Conservation (phyloP, 2,797 vertebrate genomes). For the Danio jaintianensis region DNA sequence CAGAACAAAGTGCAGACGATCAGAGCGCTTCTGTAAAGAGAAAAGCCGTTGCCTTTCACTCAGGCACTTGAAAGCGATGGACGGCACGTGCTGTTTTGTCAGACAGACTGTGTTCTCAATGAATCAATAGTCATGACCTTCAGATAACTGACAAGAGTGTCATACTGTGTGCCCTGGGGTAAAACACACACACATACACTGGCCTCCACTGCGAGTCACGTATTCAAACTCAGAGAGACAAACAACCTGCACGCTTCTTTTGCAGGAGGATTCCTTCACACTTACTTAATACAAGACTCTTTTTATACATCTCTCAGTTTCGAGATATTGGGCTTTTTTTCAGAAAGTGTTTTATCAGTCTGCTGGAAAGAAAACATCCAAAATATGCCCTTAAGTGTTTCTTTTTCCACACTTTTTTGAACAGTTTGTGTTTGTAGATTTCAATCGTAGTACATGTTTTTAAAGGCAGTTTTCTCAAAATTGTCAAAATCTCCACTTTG, state of each 20-base stretch:
- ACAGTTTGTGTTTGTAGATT: too few species aligned
- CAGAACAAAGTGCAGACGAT: slow-evolving; percentile 28
- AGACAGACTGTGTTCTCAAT: slow-evolving; percentile 33
- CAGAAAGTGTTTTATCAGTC: too few species aligned
- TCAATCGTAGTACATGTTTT: too few species aligned
- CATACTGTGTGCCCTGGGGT: slow-evolving; percentile 41
- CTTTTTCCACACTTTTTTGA: too few species aligned
- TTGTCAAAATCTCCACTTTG: too few species aligned
- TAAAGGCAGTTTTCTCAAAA: too few species aligned
- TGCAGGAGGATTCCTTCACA: background rate
- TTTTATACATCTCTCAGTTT: too few species aligned
- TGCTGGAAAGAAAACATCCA: too few species aligned
- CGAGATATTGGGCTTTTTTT: too few species aligned
- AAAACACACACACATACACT: background rate
- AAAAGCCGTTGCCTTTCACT: slow-evolving; percentile 9
- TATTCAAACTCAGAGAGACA: background rate
- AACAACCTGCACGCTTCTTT: background rate
- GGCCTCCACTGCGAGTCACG: background rate
- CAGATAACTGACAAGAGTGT: slow-evolving; percentile 35
- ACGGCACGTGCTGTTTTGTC: slow-evolving; percentile 36
- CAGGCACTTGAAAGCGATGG: slow-evolving; percentile 2
- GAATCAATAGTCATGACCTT: slow-evolving; percentile 60
- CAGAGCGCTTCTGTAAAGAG: slow-evolving; percentile 7
- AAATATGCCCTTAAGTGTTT: too few species aligned
- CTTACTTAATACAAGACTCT: background rate